These are phyloP conservation scores for Ochropleura plecta DNA, from an alignment of 2,888 invertebrate genomes.

Conservation along the genomic window DNA sequence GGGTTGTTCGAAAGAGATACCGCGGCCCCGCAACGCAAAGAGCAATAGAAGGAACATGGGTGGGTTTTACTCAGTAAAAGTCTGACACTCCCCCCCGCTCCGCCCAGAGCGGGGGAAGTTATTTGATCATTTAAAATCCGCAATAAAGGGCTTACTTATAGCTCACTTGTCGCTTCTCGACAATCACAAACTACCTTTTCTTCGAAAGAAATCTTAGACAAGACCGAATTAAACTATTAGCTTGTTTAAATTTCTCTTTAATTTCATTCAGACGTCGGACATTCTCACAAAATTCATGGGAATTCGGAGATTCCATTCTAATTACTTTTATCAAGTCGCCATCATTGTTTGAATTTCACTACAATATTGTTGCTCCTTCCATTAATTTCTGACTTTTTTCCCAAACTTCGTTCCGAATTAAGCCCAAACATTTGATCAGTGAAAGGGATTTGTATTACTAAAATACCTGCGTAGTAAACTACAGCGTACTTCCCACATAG, in stretches of 20 bases:
- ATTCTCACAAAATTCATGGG: constrained; percentile 29
- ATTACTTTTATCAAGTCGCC: constrained; percentile 11
- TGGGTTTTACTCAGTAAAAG: too few species aligned
- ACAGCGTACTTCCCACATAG: not conserved
- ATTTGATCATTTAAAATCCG: too few species aligned
- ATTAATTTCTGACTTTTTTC: constrained; percentile 10
- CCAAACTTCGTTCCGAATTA: constrained; percentile 37
- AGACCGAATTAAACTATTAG: not conserved
- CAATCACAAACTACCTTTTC: not conserved
- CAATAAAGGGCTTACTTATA: not conserved
- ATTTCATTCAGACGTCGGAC: not conserved
- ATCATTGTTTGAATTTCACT: constrained; percentile 21
- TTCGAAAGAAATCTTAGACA: not conserved
- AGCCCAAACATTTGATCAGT: not conserved
- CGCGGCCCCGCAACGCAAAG: too few species aligned
- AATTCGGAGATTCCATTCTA: constrained; percentile 7
- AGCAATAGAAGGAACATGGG: too few species aligned
- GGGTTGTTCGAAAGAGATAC: too few species aligned
- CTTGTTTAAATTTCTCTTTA: constrained; percentile 17
- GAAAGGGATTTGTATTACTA: not conserved
- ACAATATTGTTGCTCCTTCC: not conserved
- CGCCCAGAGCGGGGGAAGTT: too few species aligned
- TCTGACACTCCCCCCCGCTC: too few species aligned
- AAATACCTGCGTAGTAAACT: not conserved
- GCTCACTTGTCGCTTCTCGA: not conserved